Evolutionary conservation across 2,797 vertebrate species (phyloP).

Genomic region (Sebastes iracundus): DNA sequence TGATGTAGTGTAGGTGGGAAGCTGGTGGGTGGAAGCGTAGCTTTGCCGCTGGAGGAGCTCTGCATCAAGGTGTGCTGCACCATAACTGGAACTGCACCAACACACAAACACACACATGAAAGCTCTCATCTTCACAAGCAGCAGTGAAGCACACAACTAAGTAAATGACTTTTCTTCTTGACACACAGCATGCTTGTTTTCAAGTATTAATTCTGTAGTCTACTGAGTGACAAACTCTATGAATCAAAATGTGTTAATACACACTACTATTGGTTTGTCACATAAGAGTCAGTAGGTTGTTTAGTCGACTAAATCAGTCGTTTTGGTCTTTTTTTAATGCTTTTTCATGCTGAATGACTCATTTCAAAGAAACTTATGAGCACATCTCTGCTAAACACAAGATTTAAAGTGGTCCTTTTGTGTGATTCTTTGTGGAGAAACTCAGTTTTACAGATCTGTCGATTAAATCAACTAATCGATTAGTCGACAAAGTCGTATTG

Average conservation of each 20-base stretch:
- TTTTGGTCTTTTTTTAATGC: no score
- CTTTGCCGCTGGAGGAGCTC: conserved; percentile 94
- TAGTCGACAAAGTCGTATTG: no score
- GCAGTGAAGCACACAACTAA: neutral
- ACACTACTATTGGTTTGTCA: neutral
- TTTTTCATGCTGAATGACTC: no score
- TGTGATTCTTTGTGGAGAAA: no score
- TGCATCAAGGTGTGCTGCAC: conserved; percentile 91
- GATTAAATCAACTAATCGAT: no score
- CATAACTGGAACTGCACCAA: conserved; percentile 92
- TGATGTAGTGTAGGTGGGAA: conserved; percentile 90
- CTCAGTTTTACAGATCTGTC: no score
- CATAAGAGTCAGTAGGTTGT: neutral
- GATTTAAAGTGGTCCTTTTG: no score
- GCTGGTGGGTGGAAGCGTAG: conserved; percentile 90
- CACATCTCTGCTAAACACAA: no score
- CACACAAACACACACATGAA: conserved; percentile 32
- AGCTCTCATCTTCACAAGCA: neutral
- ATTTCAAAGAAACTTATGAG: no score
- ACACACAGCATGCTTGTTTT: neutral
- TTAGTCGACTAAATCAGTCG: no score
- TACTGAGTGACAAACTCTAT: neutral
- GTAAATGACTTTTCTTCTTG: neutral
- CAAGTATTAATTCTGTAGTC: neutral
- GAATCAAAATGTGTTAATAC: neutral